Conservation (phyloP, 2,888 invertebrate species). For the Elysia crispata region DNA sequence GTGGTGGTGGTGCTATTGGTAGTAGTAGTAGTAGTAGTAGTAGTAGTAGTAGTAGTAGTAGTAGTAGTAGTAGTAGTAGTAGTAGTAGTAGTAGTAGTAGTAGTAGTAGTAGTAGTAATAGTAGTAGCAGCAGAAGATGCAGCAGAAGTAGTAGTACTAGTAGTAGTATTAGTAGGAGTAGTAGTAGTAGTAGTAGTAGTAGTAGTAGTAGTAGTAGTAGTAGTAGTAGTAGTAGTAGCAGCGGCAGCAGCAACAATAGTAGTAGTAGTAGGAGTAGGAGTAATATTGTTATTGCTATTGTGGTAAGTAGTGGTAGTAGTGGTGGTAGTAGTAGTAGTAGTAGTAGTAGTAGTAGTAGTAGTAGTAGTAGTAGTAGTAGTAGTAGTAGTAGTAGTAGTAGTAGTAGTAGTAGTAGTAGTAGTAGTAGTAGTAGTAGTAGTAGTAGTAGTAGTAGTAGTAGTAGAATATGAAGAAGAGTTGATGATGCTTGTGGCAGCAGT, state of each 20-base stretch:
- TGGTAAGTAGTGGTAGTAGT: no score
- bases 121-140: no score
- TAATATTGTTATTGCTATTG: no score
- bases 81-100: no score
- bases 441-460: background rate
- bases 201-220: no score
- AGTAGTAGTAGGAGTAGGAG: background rate
- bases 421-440: background rate
- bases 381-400: constrained; percentile 39
- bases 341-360: constrained; percentile 37
- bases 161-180: no score
- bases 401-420: constrained; percentile 29
- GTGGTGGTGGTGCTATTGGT: background rate
- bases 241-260: background rate
- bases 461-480: background rate
- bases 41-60: background rate
- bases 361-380: constrained; percentile 43
- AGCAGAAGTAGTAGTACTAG: no score
- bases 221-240: no score
- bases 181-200: no score
- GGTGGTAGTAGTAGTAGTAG: background rate
- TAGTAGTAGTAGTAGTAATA: no score
- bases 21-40: no score
- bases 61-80: background rate
- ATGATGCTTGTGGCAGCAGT: background rate